These are phyloP conservation scores for Grus americana DNA, from an alignment of 2,113 vertebrate genomes.

Conservation along the genomic window DNA sequence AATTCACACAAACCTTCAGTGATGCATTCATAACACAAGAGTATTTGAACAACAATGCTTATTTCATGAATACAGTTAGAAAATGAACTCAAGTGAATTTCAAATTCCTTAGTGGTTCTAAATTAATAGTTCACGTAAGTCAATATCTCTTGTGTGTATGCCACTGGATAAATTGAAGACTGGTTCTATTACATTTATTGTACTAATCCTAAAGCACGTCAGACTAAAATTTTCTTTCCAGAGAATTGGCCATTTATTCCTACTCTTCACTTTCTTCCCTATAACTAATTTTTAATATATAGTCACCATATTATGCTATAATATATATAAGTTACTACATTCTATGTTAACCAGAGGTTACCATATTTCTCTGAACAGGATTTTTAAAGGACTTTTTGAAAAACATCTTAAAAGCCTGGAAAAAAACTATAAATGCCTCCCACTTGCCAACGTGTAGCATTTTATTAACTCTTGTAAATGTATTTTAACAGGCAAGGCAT, in stretches of 20 bases:
- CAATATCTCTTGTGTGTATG: not conserved
- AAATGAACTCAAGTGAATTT: not conserved
- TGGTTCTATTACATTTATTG: not conserved
- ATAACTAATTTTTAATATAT: not conserved
- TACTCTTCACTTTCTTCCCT: not conserved
- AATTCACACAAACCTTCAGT: not conserved
- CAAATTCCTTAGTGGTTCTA: not conserved
- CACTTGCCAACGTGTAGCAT: not conserved
- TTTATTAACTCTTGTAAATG: not conserved
- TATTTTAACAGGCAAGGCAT: not conserved
- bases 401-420: not conserved
- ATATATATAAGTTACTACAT: not conserved
- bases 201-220: not conserved
- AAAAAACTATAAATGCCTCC: not conserved
- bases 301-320: not conserved
- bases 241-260: not conserved
- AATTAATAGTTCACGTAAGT: not conserved
- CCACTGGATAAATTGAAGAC: not conserved
- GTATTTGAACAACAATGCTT: not conserved
- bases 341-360: not conserved
- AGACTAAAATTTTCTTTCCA: not conserved
- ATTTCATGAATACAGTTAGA: not conserved
- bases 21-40: not conserved
- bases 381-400: not conserved
- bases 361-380: not conserved